phyloP scores from a whole-genome alignment of 2,888 invertebrate genomes.

The Lasioglossum villosulum region DNA sequence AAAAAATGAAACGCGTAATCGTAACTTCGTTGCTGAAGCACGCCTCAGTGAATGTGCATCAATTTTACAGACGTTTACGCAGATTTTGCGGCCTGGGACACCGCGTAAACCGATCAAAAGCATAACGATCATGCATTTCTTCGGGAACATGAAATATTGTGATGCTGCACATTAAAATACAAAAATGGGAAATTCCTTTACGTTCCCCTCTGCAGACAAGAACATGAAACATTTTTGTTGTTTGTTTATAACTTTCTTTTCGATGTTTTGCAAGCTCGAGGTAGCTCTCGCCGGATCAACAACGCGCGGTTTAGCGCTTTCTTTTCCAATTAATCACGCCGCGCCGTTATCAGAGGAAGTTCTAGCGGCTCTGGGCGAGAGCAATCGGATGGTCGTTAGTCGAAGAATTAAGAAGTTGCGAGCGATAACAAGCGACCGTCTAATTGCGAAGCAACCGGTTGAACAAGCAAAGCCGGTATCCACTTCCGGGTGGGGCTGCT shows the following conservation, averaged over 20 bases:
- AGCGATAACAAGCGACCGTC: constrained; percentile 41
- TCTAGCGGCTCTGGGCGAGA: not conserved
- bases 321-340: not conserved
- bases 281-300: not conserved
- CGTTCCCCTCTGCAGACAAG: not conserved
- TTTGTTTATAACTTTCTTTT: no score
- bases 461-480: constrained; percentile 20
- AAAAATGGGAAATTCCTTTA: not conserved
- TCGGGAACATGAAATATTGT: no score
- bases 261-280: not conserved
- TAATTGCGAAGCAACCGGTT: constrained; percentile 45
- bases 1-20: not conserved
- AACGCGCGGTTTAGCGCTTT: not conserved
- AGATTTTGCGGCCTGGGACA: not conserved
- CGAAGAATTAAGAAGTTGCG: constrained; percentile 46
- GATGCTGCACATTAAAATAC: not conserved
- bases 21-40: not conserved
- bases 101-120: not conserved
- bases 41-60: no score
- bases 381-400: constrained; percentile 16
- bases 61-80: not conserved
- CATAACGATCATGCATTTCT: not conserved
- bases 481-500: not conserved
- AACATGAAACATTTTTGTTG: no score
- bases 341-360: not conserved